These are phyloP conservation scores for Chaetophractus vellerosus DNA, from an alignment of 2,797 vertebrate species.

Conservation along the genomic window DNA sequence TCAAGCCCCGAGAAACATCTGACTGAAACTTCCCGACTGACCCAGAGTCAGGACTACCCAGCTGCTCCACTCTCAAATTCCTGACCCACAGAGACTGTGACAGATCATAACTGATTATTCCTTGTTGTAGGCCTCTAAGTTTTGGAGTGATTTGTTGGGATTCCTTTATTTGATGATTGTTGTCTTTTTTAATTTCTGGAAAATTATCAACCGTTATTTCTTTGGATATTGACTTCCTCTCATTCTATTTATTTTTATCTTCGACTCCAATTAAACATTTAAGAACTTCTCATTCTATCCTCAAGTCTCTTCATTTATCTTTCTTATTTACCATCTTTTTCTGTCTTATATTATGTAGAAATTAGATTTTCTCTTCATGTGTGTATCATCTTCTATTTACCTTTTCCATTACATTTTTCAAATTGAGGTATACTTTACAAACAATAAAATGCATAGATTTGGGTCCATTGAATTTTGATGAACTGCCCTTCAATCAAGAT, in stretches of 20 bases:
- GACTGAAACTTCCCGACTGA: background rate
- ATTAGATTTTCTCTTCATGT: constrained; percentile 28
- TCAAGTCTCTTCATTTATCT: background rate
- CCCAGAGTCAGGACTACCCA: background rate
- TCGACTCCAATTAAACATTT: background rate
- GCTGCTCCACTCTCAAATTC: background rate
- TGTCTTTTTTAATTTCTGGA: background rate
- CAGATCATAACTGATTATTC: background rate
- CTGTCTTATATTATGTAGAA: background rate
- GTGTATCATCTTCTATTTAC: background rate
- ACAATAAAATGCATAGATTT: no score
- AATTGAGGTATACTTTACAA: background rate
- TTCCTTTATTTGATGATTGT: background rate
- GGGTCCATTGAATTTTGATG: background rate
- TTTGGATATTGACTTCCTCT: background rate
- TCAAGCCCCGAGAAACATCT: background rate
- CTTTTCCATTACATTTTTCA: background rate
- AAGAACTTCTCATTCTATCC: background rate
- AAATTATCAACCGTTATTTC: background rate
- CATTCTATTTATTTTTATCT: constrained; percentile 34
- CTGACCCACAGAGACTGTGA: background rate
- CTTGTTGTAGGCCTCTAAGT: background rate
- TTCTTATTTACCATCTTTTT: background rate
- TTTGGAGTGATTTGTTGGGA: background rate
- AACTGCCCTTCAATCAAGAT: background rate